These are phyloP conservation scores for Andrena hattorfiana DNA, from an alignment of 2,888 invertebrate genomes.

Conservation along the genomic window DNA sequence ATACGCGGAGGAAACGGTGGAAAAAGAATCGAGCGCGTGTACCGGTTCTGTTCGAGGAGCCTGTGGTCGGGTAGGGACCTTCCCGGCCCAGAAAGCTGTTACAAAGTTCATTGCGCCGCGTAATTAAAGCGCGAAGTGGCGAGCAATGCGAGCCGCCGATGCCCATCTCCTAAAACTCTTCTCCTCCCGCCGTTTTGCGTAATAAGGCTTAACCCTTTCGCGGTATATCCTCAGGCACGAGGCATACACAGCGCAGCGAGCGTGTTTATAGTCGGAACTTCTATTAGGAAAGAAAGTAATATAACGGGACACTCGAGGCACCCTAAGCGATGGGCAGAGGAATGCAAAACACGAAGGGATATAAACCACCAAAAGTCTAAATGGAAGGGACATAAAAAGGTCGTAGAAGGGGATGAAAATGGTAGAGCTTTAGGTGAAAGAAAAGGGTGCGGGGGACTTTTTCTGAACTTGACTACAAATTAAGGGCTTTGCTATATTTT, in stretches of 20 bases:
- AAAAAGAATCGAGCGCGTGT: constrained; percentile 1
- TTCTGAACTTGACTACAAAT: too few relatives aligned
- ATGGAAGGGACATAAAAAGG: too few relatives aligned
- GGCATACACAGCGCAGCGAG: not conserved
- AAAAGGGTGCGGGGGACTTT: too few relatives aligned
- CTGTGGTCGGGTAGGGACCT: not conserved
- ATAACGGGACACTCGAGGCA: not conserved
- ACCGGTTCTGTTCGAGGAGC: constrained; percentile 16
- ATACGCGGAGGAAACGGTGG: constrained; percentile 13
- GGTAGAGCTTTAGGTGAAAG: too few relatives aligned
- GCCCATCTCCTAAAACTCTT: constrained; percentile 46
- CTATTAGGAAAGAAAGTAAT: constrained; percentile 1
- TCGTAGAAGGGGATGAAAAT: too few relatives aligned
- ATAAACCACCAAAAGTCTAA: too few relatives aligned
- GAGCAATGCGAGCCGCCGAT: constrained; percentile 52
- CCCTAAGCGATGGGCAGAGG: not conserved
- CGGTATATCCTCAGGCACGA: not conserved
- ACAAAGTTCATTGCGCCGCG: constrained; percentile 56
- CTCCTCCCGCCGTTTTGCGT: constrained; percentile 34
- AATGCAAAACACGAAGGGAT: too few relatives aligned
- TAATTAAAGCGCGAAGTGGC: constrained; percentile 62
- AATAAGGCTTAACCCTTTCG: constrained; percentile 24
- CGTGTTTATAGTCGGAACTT: constrained; percentile 3
- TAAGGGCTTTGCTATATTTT: too few relatives aligned
- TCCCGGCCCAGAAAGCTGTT: constrained; percentile 38